Base-by-base conservation (phyloP, 2,888 invertebrate species). In the Spisula subtruncata region DNA sequence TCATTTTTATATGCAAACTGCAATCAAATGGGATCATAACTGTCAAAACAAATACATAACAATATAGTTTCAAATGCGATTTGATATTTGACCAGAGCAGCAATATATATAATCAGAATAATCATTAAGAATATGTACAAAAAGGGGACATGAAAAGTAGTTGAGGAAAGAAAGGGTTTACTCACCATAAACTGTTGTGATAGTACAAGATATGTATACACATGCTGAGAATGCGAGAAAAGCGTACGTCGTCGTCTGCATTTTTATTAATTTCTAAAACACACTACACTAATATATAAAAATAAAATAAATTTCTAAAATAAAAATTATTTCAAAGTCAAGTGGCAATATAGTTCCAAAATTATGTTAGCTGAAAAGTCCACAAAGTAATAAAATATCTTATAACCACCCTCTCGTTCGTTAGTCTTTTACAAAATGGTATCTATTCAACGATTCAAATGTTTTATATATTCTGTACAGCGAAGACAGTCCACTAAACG, bases 121-220 rank as follows among this genome's bases (percentile, higher is more conserved):
- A 8, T 41, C 8, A 41, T 41, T 41, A 5, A 41, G 41, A 41
- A 41, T 41, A 41, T 41, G 41, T 41, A 41, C 41, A 41, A 41
- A 41, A 41, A n/a, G 2, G 41, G 4, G 4, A 41, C 41, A 41
- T 41, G 41, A 8, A 41, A 41, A 41, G 8, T 41, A 8, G 8
- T 54, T 18, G 14, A 54, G 54, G 29, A 29, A 14, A 35, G 2
- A 54, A 12, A 8, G 18, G 18, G 56, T 79, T 16, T 60, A 85
- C 89, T 86, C 84, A 89, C 90, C 90, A n/a, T 90, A 88, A 25
- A 88, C 90, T 81, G 90, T 88, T 32, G 87, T 90, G 18, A 90
- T 85, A 35, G 82, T 83, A 35, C 82, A 87, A 6, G 85, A 85
- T 5, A 90, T 83, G 83, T 87, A 90, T n/a, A 87, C 85, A 18